Conservation (phyloP, 2,888 invertebrate species). For the Sipha maydis region DNA sequence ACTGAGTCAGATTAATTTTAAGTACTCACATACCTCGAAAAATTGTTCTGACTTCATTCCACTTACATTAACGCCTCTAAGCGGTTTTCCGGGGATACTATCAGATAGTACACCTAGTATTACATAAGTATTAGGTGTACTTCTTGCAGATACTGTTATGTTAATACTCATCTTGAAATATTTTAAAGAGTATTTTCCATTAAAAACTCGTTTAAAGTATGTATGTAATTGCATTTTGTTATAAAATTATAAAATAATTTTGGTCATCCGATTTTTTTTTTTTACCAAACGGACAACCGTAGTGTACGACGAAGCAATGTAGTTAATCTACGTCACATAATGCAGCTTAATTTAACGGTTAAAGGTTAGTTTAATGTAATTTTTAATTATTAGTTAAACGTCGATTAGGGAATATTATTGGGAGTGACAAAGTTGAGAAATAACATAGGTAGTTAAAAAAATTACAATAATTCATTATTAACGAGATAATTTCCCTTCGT, state of each 20-base stretch:
- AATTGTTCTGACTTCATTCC: no score
- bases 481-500: background rate
- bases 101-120: no score
- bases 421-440: background rate
- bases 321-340: background rate
- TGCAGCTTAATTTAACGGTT: background rate
- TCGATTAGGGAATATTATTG: background rate
- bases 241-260: background rate
- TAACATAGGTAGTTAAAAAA: background rate
- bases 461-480: background rate
- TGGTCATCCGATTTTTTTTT: background rate
- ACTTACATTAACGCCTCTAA: no score
- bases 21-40: no score
- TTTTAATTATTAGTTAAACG: background rate
- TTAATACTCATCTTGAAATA: no score
- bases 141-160: no score
- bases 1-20: no score
- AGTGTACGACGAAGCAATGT: background rate
- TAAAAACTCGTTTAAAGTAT: no score
- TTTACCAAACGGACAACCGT: background rate
- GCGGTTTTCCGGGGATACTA: no score
- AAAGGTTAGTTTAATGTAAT: background rate
- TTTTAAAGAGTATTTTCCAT: no score
- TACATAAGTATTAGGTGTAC: no score
- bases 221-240: background rate